Conservation (phyloP, 2,888 invertebrate genomes). For the Cotesia congregata region DNA sequence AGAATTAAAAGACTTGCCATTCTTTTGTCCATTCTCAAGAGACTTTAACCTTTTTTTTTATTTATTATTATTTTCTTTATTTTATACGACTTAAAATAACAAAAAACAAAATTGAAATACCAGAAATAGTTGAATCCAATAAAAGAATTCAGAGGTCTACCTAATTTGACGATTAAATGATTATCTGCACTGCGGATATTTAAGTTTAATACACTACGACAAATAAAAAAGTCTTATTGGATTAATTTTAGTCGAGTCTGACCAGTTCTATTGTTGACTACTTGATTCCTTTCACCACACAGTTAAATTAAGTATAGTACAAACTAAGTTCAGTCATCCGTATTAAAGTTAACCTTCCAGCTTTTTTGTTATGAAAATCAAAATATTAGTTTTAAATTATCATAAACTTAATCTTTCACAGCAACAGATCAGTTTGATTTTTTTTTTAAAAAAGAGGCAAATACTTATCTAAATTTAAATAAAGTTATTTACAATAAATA, state of each 20-base stretch:
- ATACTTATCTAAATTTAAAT: neutral
- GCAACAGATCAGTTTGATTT: no score
- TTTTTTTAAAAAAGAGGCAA: no score
- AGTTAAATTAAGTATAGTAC: no score
- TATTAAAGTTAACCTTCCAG: no score
- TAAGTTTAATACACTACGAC: neutral
- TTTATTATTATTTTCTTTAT: neutral
- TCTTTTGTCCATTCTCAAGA: constrained; percentile 33
- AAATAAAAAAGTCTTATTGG: no score
- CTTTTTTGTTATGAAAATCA: no score
- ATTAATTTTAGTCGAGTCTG: neutral
- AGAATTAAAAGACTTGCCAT: constrained; percentile 48
- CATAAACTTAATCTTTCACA: no score
- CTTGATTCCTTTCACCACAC: constrained; percentile 16
- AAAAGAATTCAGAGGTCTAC: constrained; percentile 7
- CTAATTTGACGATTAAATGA: constrained; percentile 34
- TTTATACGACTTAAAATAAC: constrained; percentile 17
- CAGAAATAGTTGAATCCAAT: neutral
- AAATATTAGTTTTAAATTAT: no score
- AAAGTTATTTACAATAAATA: neutral
- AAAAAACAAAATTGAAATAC: neutral
- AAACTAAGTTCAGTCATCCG: no score
- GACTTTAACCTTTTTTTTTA: neutral
- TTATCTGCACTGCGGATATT: constrained; percentile 29
- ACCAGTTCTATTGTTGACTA: constrained; percentile 28